phyloP scores from a whole-genome alignment of 1,140 invertebrate genomes.

The Aphis craccivora region DNA sequence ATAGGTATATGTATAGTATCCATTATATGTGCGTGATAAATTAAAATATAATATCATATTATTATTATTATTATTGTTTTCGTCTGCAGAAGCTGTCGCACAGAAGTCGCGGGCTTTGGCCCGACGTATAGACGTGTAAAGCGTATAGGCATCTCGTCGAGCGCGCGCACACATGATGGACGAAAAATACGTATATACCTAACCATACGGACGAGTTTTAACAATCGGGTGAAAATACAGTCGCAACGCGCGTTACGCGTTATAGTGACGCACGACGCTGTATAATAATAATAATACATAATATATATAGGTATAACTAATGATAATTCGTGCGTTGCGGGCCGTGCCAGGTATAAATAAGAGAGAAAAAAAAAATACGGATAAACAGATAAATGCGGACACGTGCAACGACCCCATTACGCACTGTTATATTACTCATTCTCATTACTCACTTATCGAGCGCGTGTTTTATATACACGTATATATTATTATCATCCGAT shows the following conservation, averaged over 20 bases:
- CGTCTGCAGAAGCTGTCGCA: background rate
- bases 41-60: background rate
- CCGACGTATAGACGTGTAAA: too few species aligned
- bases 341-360: background rate
- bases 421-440: conserved; percentile 23
- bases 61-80: background rate
- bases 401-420: conserved; percentile 56
- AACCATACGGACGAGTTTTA: background rate
- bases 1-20: background rate
- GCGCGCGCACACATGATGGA: background rate
- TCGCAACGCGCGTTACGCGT: background rate
- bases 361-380: background rate
- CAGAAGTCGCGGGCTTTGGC: background rate
- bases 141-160: background rate
- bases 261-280: background rate
- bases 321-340: conserved; percentile 29
- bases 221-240: background rate
- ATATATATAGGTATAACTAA: background rate
- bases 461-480: background rate
- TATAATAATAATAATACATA: background rate
- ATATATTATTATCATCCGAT: background rate
- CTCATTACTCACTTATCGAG: conserved; percentile 22
- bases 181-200: background rate
- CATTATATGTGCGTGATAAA: background rate
- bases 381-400: background rate